Evolutionary conservation across 2,797 vertebrate genomes (phyloP).

Genomic region (Platalea minor): DNA sequence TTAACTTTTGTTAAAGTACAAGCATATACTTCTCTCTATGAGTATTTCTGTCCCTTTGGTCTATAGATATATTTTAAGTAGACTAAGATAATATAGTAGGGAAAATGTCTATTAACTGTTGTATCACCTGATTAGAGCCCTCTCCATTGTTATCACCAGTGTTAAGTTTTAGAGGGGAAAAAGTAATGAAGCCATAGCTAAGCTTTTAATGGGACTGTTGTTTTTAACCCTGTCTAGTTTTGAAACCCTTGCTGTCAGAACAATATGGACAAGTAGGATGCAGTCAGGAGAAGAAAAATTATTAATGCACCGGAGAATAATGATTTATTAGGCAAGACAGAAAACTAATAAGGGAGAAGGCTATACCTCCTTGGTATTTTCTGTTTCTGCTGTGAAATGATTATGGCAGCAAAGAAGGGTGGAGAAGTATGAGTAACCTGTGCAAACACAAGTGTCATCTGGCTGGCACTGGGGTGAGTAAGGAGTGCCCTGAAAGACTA

Average conservation of each 20-base stretch:
- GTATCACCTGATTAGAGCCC: background rate
- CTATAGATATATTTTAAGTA: background rate
- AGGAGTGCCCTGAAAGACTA: background rate
- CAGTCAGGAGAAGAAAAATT: background rate
- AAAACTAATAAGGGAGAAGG: background rate
- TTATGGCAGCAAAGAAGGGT: background rate
- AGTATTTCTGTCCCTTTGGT: background rate
- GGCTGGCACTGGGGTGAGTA: background rate
- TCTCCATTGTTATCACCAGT: background rate
- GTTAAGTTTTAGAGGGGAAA: background rate
- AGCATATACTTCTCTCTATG: background rate
- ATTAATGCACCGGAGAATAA: background rate
- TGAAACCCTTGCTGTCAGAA: background rate
- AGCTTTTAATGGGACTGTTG: background rate
- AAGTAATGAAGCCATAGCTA: background rate
- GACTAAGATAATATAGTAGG: background rate
- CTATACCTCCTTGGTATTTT: background rate
- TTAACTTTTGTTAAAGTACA: background rate
- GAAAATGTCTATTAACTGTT: background rate
- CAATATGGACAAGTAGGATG: background rate
- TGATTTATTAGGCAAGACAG: background rate
- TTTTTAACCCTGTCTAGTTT: background rate
- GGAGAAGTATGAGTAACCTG: conserved; percentile 28
- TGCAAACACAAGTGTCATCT: background rate
- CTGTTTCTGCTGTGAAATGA: background rate